phyloP scores from a whole-genome alignment of 2,113 vertebrate species.

The Hypomesus transpacificus region DNA sequence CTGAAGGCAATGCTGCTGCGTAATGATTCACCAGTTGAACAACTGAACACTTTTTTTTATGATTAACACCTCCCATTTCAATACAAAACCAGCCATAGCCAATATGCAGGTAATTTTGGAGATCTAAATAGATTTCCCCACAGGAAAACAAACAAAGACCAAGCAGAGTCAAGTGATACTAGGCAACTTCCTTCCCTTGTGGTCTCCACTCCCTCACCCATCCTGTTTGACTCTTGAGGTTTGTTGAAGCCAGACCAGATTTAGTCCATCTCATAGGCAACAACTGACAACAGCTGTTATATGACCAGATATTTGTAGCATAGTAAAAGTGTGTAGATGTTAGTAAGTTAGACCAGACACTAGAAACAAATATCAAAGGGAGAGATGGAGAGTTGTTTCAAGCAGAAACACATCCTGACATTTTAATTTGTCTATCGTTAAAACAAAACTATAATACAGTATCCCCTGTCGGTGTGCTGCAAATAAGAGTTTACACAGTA shows the following conservation, averaged over 20 bases:
- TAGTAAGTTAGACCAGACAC: no score
- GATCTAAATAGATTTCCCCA: constrained; percentile 46
- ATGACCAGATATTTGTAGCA: no score
- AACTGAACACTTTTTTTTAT: background rate
- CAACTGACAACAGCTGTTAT: no score
- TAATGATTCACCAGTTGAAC: background rate
- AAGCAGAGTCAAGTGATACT: constrained; percentile 53
- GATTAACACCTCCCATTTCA: background rate
- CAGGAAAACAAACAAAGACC: constrained; percentile 69
- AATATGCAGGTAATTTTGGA: background rate
- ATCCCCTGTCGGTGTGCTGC: no score
- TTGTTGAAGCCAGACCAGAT: constrained; percentile 23
- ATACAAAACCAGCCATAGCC: background rate
- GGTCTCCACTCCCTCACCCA: constrained; percentile 52
- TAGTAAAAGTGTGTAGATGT: no score
- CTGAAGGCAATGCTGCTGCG: no score
- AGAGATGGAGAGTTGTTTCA: no score
- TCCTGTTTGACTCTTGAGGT: constrained; percentile 55
- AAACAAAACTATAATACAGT: no score
- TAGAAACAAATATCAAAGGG: no score
- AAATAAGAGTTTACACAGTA: no score
- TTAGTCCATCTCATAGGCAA: constrained; percentile 1
- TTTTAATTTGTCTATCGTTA: no score
- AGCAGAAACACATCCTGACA: no score
- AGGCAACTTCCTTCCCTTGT: constrained; percentile 60